Conservation (phyloP, 2,888 invertebrate genomes). For the Mystacides longicornis region DNA sequence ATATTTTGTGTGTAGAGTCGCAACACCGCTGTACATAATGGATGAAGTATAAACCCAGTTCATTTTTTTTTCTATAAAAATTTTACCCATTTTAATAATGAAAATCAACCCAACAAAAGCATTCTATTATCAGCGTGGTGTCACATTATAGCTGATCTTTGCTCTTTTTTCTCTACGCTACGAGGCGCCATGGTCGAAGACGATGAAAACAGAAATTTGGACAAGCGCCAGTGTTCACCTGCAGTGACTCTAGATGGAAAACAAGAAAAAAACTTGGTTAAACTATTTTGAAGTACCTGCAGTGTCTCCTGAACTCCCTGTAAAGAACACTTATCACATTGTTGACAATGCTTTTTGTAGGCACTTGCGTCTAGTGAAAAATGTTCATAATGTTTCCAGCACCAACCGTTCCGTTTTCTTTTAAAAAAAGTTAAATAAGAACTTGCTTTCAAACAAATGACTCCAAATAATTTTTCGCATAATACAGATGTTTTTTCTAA, state of each 20-base stretch:
- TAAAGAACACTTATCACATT: slow-evolving; percentile 2
- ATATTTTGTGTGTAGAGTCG: too few species aligned
- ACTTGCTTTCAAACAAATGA: neutral
- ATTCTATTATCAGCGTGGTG: neutral
- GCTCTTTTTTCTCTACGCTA: slow-evolving; percentile 34
- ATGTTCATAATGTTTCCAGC: neutral
- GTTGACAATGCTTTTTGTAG: slow-evolving; percentile 7
- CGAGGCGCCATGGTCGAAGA: slow-evolving; percentile 34
- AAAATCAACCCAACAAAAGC: neutral
- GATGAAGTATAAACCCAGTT: too few species aligned
- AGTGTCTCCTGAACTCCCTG: slow-evolving; percentile 6
- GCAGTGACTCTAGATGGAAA: slow-evolving; percentile 18
- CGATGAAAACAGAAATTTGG: slow-evolving; percentile 51
- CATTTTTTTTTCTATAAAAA: neutral
- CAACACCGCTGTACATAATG: too few species aligned
- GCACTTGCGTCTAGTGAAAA: neutral
- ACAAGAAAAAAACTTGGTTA: slow-evolving; percentile 18
- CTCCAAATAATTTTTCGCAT: neutral
- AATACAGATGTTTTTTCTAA: neutral
- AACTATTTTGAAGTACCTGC: slow-evolving; percentile 8
- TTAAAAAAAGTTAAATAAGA: neutral
- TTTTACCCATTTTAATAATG: neutral
- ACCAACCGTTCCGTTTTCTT: neutral
- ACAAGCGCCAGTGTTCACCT: slow-evolving; percentile 46
- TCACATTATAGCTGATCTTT: slow-evolving; percentile 45